phyloP scores from a whole-genome alignment of 2,113 vertebrate species.

The Geococcyx californianus region DNA sequence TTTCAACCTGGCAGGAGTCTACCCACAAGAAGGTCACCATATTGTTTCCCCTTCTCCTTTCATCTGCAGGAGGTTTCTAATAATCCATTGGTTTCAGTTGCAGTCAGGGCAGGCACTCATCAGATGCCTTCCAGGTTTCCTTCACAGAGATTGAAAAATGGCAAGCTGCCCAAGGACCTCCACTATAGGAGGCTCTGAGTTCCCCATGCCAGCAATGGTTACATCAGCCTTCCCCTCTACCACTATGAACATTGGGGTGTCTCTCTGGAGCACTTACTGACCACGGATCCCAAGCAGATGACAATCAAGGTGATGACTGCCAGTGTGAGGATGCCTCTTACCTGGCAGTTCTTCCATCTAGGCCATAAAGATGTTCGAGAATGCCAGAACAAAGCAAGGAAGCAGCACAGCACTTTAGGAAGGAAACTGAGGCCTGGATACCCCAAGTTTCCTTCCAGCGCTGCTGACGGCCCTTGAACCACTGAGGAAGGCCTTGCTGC shows the following conservation, averaged over 20 bases:
- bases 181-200: background rate
- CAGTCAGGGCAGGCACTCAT: background rate
- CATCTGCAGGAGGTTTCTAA: background rate
- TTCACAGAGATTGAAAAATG: background rate
- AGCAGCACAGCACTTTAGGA: background rate
- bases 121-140: background rate
- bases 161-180: background rate
- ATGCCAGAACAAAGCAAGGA: background rate
- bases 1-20: background rate
- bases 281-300: slow-evolving; percentile 97
- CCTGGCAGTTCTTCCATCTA: slow-evolving; percentile 99
- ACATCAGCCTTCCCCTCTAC: fast-evolving
- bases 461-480: background rate
- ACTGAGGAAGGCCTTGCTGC: background rate
- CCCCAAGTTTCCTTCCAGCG: background rate
- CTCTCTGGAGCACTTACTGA: slow-evolving; percentile 80
- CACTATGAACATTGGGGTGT: fast-evolving
- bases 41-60: background rate
- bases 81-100: background rate
- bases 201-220: background rate
- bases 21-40: background rate
- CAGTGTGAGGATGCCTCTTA: slow-evolving; percentile 95
- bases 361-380: background rate
- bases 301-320: slow-evolving; percentile 99
- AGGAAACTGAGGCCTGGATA: background rate